Evolutionary conservation across 1,140 invertebrate species (phyloP), one percentile per base, ranked within the genome.

Genomic region (Trypoxylus dichotomus): DNA sequence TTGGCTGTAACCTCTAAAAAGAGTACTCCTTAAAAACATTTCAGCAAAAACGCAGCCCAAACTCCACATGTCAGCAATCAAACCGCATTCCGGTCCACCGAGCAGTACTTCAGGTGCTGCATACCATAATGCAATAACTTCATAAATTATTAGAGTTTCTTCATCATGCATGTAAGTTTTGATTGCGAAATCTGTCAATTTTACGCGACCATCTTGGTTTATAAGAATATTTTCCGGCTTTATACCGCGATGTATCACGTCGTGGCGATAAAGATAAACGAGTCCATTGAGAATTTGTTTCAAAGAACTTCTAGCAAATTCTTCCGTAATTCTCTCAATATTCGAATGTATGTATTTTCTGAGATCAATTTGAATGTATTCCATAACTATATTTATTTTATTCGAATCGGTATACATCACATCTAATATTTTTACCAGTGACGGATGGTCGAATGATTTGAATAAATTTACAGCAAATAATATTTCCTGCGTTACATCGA

Each of bases 181-280:
- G 6, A 99, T 90, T 76, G 98, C 98, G 90, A 99, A 99, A 89
- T 99, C 98, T 1, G 95, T 94, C 78, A 99, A 96, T 90, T 99
- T 98, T 58, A 99, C 88, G 84, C 93, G 92, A 85, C 98, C 96
- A 85, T 93, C 88, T 76, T 91, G 90, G 88, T 98, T 96, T 11
- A 99, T 88, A 29, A 99, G 88, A 71, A 99, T 88, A 88, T 99
- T 99, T 88, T 99, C 97, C 5, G 97, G 97, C 87, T 99, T 99
- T 43, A 99, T 87, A 88, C 99, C 97, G 81, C 96, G 90, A 86
- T 97, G 96, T 6, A 93, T 92, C 25, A 97, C 91, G 19, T 95
- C 95, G 80, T 90, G 90, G 71, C 86, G 87, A 85, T 97, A 96
- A 74, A 97, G 86, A 88, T 97, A 97, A 76, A 92, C 90, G n/a